Evolutionary conservation across 2,888 invertebrate species (phyloP).

Genomic region (Andrena flavipes): DNA sequence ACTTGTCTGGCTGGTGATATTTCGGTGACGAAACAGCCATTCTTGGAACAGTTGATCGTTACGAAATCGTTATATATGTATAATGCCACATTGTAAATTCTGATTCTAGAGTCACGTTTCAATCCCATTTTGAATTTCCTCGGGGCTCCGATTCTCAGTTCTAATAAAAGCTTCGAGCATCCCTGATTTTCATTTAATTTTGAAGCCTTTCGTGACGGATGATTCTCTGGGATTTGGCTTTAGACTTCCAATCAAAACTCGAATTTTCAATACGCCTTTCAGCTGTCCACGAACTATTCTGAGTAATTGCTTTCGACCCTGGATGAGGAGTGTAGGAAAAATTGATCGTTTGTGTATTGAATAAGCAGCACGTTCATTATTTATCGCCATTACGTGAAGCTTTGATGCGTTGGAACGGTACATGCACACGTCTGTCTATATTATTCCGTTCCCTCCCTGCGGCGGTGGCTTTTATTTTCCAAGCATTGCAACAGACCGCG

Average conservation of each 20-base stretch:
- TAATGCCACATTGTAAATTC: not conserved
- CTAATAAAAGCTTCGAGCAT: too few relatives aligned
- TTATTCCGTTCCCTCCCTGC: constrained; percentile 17
- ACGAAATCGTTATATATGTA: not conserved
- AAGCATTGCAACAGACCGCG: constrained; percentile 37
- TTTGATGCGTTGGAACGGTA: not conserved
- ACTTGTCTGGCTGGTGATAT: not conserved
- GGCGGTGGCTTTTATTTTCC: constrained; percentile 41
- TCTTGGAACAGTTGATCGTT: not conserved
- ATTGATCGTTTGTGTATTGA: constrained; percentile 10
- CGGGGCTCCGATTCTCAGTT: not conserved
- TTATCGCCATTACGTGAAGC: not conserved
- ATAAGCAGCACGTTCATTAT: constrained; percentile 29
- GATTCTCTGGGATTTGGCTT: not conserved
- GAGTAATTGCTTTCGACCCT: not conserved
- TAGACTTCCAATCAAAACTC: not conserved
- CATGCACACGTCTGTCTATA: not conserved
- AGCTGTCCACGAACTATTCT: not conserved
- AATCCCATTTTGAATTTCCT: not conserved
- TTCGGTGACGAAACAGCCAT: not conserved
- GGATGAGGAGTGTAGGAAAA: constrained; percentile 7
- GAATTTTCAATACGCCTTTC: not conserved
- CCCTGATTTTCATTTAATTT: not conserved
- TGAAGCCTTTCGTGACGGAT: not conserved
- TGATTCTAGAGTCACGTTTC: not conserved